These are phyloP conservation scores for Drosophila sp. DNA, from an alignment of 1,140 invertebrate species.

Conservation along the genomic window DNA sequence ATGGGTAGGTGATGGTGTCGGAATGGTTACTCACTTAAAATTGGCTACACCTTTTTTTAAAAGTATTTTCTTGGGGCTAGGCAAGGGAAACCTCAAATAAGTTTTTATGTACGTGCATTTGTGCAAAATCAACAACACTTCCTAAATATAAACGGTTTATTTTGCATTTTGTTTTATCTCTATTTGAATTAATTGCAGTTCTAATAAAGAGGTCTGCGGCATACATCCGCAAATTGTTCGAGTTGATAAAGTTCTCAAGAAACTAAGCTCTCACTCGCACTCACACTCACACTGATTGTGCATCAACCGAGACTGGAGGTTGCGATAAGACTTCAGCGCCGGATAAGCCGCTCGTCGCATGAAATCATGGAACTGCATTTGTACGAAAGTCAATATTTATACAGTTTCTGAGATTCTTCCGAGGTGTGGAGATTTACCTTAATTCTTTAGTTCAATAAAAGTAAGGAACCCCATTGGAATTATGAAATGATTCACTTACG, in stretches of 20 bases:
- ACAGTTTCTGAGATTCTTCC: not conserved
- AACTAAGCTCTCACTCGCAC: not conserved
- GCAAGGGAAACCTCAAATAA: no score
- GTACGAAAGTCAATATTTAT: not conserved
- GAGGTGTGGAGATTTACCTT: no score
- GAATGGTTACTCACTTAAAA: not conserved
- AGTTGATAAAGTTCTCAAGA: not conserved
- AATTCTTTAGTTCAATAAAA: no score
- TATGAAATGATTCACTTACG: no score
- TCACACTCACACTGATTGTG: not conserved
- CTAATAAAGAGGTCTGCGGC: not conserved
- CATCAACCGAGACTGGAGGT: not conserved
- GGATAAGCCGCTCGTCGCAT: constrained; percentile 2
- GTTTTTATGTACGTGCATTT: no score
- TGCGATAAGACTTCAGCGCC: not conserved
- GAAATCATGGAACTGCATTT: not conserved
- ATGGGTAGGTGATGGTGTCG: not conserved
- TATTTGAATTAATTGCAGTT: not conserved
- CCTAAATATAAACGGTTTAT: no score
- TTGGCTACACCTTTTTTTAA: not conserved
- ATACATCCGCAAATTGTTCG: not conserved
- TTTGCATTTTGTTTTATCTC: no score
- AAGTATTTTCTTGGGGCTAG: no score
- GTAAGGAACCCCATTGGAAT: no score
- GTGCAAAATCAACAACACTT: no score